phyloP scores from a whole-genome alignment of 2,888 invertebrate genomes.

The Apotomis turbidana region DNA sequence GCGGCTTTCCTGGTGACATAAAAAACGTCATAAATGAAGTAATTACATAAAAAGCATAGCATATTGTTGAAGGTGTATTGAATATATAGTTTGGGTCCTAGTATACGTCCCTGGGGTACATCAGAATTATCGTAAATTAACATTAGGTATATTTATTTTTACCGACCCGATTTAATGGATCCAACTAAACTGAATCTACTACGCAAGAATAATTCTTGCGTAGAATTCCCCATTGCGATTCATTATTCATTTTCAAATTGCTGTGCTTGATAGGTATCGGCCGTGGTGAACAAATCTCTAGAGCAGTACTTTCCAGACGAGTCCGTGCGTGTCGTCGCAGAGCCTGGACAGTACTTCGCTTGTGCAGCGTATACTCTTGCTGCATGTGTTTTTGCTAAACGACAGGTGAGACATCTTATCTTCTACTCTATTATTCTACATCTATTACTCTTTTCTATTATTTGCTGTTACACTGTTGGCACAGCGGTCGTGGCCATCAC shows the following conservation, averaged over 20 bases:
- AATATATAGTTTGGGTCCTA: too few relatives aligned
- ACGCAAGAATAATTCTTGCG: too few relatives aligned
- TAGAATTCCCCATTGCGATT: too few relatives aligned
- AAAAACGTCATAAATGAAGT: slow-evolving; percentile 86
- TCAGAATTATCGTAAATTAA: too few relatives aligned
- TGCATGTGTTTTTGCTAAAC: slow-evolving; percentile 88
- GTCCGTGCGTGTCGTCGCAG: slow-evolving; percentile 93
- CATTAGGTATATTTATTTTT: too few relatives aligned
- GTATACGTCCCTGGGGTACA: too few relatives aligned
- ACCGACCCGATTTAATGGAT: too few relatives aligned
- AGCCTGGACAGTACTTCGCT: slow-evolving; percentile 98
- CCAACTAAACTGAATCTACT: too few relatives aligned
- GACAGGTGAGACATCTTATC: slow-evolving; percentile 55
- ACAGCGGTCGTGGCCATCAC: too few relatives aligned
- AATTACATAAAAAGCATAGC: not conserved
- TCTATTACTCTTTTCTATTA: too few relatives aligned
- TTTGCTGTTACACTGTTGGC: too few relatives aligned
- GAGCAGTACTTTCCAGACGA: slow-evolving; percentile 90
- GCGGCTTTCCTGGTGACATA: slow-evolving; percentile 93
- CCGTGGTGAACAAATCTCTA: slow-evolving; percentile 90
- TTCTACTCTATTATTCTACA: not conserved
- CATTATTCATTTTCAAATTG: not conserved
- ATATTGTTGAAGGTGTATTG: too few relatives aligned
- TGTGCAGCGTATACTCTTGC: slow-evolving; percentile 97
- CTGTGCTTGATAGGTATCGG: slow-evolving; percentile 85